These are phyloP conservation scores for Peromyscus attwateri DNA, from an alignment of 2,797 vertebrate genomes.

Conservation along the genomic window DNA sequence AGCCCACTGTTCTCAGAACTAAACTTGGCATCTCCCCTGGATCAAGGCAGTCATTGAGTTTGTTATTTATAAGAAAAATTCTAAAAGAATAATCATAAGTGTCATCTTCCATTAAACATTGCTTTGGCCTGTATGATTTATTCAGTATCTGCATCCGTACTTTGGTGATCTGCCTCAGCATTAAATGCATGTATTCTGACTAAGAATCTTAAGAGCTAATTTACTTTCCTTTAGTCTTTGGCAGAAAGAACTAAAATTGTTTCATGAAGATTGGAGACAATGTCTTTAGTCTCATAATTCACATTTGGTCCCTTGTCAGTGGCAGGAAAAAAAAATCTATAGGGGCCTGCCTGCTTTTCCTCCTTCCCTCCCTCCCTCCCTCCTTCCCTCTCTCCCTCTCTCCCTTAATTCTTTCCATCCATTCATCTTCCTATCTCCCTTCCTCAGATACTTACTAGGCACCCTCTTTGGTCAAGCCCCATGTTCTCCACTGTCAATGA, in stretches of 20 bases:
- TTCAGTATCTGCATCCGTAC: slow-evolving; percentile 21
- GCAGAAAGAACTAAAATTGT: slow-evolving; percentile 46
- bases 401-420: too few species aligned
- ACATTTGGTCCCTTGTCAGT: neutral
- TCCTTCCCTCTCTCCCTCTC: too few species aligned
- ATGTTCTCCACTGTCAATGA: neutral
- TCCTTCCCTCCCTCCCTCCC: fast-evolving
- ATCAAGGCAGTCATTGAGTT: neutral
- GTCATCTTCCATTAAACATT: slow-evolving; percentile 16
- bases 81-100: neutral
- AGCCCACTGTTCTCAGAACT: neutral
- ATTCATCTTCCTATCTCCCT: neutral
- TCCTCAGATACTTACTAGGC: neutral
- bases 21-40: slow-evolving; percentile 19
- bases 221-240: slow-evolving; percentile 58
- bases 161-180: slow-evolving; percentile 34
- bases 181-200: slow-evolving; percentile 51
- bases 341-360: neutral
- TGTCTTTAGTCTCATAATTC: neutral
- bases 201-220: slow-evolving; percentile 59
- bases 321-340: neutral
- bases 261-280: slow-evolving; percentile 14
- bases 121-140: neutral
- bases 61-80: slow-evolving; percentile 37
- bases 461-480: neutral